Conservation (phyloP, 1,140 invertebrate species). For the Drosophila dunni region DNA sequence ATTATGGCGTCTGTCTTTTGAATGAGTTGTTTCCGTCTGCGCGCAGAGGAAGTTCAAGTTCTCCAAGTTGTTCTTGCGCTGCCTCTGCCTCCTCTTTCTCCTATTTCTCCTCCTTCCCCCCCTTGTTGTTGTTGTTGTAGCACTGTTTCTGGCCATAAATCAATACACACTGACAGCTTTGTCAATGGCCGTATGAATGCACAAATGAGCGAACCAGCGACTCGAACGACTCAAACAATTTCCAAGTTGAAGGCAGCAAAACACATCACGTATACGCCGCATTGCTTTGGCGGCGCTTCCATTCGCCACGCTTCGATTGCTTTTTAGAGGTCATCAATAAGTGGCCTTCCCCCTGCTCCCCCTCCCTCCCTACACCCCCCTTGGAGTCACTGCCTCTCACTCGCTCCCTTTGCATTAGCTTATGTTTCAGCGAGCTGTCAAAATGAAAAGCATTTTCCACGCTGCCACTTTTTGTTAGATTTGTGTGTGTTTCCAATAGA, state of each 20-base stretch:
- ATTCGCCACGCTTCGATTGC: conserved; percentile 42
- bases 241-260: conserved; percentile 1
- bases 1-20: conserved; percentile 55
- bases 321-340: conserved; percentile 73
- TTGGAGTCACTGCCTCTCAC: background rate
- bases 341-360: conserved; percentile 37
- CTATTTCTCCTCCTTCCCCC: background rate
- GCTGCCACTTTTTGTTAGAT: conserved; percentile 42
- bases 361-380: background rate
- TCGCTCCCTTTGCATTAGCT: conserved; percentile 34
- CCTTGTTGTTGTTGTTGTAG: background rate
- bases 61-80: background rate
- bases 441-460: conserved; percentile 67
- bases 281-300: conserved; percentile 54
- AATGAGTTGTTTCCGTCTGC: conserved; percentile 50
- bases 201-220: conserved; percentile 28
- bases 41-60: background rate
- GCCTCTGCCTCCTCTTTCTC: background rate
- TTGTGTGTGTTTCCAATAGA: conserved; percentile 5
- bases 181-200: conserved; percentile 53
- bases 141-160: conserved; percentile 42
- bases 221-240: background rate
- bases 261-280: conserved; percentile 61
- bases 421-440: conserved; percentile 44
- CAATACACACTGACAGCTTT: conserved; percentile 57